Evolutionary conservation across 2,113 vertebrate genomes (phyloP).

Genomic region (Etia nguti): DNA sequence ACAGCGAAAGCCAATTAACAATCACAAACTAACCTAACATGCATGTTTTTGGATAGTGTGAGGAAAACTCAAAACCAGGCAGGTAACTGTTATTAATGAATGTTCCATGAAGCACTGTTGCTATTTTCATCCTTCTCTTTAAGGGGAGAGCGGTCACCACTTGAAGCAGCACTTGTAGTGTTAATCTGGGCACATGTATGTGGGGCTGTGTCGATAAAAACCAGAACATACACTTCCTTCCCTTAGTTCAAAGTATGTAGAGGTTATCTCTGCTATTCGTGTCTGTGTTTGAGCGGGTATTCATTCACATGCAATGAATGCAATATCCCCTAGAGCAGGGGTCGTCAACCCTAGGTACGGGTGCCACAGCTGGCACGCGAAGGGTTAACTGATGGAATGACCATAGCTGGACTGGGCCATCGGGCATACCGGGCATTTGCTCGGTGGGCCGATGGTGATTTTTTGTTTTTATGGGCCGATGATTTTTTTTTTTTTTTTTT

Average conservation of each 20-base stretch:
- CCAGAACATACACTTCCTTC: neutral
- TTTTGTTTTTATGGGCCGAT: no score
- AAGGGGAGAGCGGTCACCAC: neutral
- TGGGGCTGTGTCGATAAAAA: neutral
- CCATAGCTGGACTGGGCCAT: no score
- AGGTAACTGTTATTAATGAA: neutral
- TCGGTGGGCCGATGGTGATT: no score
- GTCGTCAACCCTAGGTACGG: no score
- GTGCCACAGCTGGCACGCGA: no score
- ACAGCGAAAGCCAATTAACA: neutral
- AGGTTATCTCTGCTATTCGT: neutral
- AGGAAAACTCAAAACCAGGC: neutral
- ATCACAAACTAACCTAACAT: neutral
- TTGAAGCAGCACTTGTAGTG: neutral
- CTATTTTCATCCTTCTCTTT: neutral
- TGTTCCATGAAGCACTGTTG: rapidly evolving
- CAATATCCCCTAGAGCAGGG: no score
- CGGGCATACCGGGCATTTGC: no score
- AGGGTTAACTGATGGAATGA: no score
- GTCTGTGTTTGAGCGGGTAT: neutral
- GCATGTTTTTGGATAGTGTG: neutral
- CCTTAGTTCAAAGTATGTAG: neutral
- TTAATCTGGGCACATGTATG: neutral
- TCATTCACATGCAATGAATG: neutral
- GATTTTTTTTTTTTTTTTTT: no score